Conservation (phyloP, 1,140 invertebrate genomes). For the Polypedilum pembai region DNA sequence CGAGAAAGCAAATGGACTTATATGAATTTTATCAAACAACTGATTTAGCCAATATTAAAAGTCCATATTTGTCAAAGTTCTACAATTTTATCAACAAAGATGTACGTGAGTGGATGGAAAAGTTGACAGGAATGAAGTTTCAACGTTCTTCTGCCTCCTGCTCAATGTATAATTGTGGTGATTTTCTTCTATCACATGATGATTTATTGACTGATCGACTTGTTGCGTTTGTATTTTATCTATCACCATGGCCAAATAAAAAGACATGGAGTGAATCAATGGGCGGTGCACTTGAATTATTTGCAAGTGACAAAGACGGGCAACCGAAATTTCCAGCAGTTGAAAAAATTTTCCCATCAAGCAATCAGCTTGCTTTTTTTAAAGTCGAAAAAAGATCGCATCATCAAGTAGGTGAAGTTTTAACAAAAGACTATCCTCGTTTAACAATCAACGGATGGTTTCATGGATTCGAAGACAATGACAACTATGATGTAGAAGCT, state of each 20-base stretch:
- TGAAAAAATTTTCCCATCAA: constrained; percentile 52
- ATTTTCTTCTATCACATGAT: constrained; percentile 65
- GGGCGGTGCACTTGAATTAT: constrained; percentile 60
- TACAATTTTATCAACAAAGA: constrained; percentile 38
- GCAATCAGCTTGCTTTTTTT: constrained; percentile 66
- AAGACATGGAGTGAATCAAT: constrained; percentile 52
- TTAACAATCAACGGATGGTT: constrained; percentile 72
- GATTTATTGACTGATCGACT: constrained; percentile 60
- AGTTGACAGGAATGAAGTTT: constrained; percentile 52
- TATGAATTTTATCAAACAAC: constrained; percentile 64
- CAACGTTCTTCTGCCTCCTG: constrained; percentile 60
- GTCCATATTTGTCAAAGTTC: constrained; percentile 35
- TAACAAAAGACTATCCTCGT: constrained; percentile 52
- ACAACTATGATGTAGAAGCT: constrained; percentile 34
- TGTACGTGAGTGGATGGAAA: constrained; percentile 46
- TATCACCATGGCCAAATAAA: constrained; percentile 47
- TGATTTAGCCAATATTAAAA: constrained; percentile 51
- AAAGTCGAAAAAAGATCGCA: constrained; percentile 49
- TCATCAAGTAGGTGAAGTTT: constrained; percentile 58
- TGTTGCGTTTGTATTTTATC: constrained; percentile 65
- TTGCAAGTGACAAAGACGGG: constrained; percentile 50
- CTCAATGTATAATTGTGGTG: constrained; percentile 60
- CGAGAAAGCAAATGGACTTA: constrained; percentile 56
- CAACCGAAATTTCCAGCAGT: constrained; percentile 48
- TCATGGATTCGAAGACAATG: constrained; percentile 46